phyloP scores from a whole-genome alignment of 1,140 invertebrate genomes.

The Philotrypesis tridentata region DNA sequence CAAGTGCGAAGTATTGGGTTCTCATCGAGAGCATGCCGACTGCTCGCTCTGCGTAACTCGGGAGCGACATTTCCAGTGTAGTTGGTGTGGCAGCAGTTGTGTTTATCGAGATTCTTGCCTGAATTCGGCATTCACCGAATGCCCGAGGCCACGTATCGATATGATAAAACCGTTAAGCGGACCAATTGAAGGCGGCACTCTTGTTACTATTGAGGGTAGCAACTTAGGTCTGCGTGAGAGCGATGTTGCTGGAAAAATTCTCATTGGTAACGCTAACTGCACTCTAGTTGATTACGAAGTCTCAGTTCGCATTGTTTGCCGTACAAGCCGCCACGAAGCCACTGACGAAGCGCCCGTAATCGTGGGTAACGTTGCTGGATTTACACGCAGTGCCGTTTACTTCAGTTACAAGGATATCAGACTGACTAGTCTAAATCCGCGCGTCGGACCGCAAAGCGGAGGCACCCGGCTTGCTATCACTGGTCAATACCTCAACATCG shows the following conservation, averaged over 20 bases:
- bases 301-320: conserved; percentile 92
- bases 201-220: conserved; percentile 95
- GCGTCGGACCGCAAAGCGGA: conserved; percentile 92
- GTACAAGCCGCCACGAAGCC: conserved; percentile 84
- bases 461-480: conserved; percentile 93
- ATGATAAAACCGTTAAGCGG: conserved; percentile 96
- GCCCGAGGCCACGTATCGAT: conserved; percentile 93
- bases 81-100: conserved; percentile 93
- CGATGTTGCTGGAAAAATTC: conserved; percentile 93
- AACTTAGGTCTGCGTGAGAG: conserved; percentile 93
- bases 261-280: conserved; percentile 92
- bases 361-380: conserved; percentile 91
- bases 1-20: conserved; percentile 95
- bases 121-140: conserved; percentile 83
- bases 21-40: conserved; percentile 92
- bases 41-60: conserved; percentile 95
- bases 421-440: conserved; percentile 87
- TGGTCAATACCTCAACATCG: conserved; percentile 95
- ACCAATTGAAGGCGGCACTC: conserved; percentile 95
- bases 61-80: conserved; percentile 90
- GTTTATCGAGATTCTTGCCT: conserved; percentile 88
- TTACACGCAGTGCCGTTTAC: conserved; percentile 89
- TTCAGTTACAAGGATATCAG: conserved; percentile 93
- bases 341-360: conserved; percentile 87
- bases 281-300: conserved; percentile 91